phyloP scores from a whole-genome alignment of 2,888 invertebrate species.

The Catocala fraxini region DNA sequence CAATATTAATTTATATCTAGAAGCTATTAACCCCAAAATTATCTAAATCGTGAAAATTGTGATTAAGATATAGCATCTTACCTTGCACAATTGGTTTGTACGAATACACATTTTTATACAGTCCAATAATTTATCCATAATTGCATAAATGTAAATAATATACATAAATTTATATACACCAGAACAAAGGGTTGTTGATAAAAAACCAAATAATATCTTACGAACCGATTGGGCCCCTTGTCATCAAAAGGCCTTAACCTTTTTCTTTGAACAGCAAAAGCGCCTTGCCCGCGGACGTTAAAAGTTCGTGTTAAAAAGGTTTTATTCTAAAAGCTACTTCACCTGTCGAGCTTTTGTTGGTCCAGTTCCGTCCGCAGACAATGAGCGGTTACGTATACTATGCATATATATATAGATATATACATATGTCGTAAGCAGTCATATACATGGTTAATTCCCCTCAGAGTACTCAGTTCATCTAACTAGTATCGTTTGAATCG shows the following conservation, averaged over 20 bases:
- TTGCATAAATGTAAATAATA: too few species aligned
- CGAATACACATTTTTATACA: too few species aligned
- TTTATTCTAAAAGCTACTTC: slow-evolving; percentile 48
- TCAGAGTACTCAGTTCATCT: too few species aligned
- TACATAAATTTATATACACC: neutral
- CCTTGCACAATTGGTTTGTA: too few species aligned
- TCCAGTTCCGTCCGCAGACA: slow-evolving; percentile 24
- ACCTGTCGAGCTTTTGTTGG: slow-evolving; percentile 48
- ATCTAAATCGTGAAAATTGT: too few species aligned
- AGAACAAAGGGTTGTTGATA: neutral
- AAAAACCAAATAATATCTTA: neutral
- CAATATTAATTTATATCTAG: too few species aligned
- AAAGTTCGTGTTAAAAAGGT: slow-evolving; percentile 41
- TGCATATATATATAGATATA: neutral
- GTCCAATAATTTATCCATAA: too few species aligned
- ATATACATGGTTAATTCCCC: too few species aligned
- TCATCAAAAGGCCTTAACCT: slow-evolving; percentile 10
- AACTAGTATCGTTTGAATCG: too few species aligned
- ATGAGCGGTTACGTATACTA: slow-evolving; percentile 6
- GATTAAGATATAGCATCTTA: too few species aligned
- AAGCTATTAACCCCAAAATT: too few species aligned
- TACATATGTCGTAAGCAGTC: neutral
- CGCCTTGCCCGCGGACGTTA: slow-evolving; percentile 4
- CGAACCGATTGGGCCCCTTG: neutral
- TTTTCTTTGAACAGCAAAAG: slow-evolving; percentile 22